Conservation (phyloP, 2,113 vertebrate genomes). For the human region DNA sequence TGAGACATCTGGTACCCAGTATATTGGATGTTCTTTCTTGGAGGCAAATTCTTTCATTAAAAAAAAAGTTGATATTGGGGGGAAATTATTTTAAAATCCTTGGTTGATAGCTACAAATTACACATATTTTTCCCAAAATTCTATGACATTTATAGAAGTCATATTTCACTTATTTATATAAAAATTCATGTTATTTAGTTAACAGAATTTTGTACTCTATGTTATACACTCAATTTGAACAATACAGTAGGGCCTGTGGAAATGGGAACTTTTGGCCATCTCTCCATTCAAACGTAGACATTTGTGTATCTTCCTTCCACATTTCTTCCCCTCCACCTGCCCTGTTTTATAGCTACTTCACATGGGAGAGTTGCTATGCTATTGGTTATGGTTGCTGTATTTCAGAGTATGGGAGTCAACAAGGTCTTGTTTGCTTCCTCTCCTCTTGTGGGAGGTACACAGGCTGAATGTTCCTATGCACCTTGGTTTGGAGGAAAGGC, state of each 20-base stretch:
- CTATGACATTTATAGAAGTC: neutral
- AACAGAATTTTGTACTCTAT: neutral
- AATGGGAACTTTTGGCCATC: fast-evolving
- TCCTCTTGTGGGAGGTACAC: neutral
- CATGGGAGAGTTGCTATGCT: neutral
- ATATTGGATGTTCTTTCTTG: neutral
- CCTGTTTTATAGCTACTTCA: fast-evolving
- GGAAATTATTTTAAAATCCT: neutral
- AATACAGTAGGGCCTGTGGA: neutral
- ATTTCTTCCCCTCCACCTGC: too few species aligned
- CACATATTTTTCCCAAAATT: neutral
- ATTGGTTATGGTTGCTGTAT: too few species aligned
- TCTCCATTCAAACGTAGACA: fast-evolving
- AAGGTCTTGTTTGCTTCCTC: fast-evolving
- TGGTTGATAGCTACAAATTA: neutral
- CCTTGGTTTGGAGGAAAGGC: neutral
- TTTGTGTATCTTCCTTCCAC: neutral
- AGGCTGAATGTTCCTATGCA: fast-evolving
- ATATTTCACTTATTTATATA: neutral
- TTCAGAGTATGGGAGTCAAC: too few species aligned
- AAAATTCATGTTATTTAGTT: neutral
- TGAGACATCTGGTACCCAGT: neutral
- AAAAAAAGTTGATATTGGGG: neutral
- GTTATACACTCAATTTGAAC: neutral
- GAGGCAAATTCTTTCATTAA: neutral